Base-by-base conservation (phyloP, 1,140 invertebrate species). In the Onthophagus taurus region DNA sequence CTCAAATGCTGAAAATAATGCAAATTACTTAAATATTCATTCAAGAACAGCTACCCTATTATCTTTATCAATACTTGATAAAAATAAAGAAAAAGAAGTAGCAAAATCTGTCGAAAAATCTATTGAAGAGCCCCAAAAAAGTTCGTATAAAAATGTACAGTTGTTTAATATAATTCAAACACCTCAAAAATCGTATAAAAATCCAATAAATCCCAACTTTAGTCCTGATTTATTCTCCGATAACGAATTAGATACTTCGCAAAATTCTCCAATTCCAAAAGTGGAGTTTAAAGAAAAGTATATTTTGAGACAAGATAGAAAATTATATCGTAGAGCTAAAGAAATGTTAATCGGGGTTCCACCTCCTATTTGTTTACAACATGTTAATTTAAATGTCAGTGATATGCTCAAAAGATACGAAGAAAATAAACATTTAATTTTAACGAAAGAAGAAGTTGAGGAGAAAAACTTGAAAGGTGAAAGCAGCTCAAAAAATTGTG, bases 321-420 rank as follows among this genome's bases (percentile, higher is more conserved):
- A 44, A 36, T 33, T 65, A 18, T 39, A 63, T 11, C 60, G 55
- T 35, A 54, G 61, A 13, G 62, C 67, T 30, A 55, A 72, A 63
- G 64, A 66, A 58, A 62, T 57, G 11, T 54, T 76, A 16, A 69
- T 67, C 45, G 78, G 79, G 3, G 68, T 83, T 0, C 63, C 75
- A 20, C 80, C 79, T 20, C 80, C 79, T 20, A 78, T 78, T 7
- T 78, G 73, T 34, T 67, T 79, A 5, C 81, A 78, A 5, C 74
- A 71, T 18, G 64, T 74, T 29, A 72, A 76, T 37, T 69, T 69
- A 34, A 74, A 77, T 55, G 74, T 73, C 8, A 61, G 58, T n/a
- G 75, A 82, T 53, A 79, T 82, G 57, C 58, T 81, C 34, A 26
- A 49, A 13, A 64, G 53, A 42, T 45, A 53, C 17, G 30, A 58